Evolutionary conservation across 1,140 invertebrate genomes (phyloP), one percentile per base, ranked within the genome.

Genomic region (Ptiloglossa arizonensis): DNA sequence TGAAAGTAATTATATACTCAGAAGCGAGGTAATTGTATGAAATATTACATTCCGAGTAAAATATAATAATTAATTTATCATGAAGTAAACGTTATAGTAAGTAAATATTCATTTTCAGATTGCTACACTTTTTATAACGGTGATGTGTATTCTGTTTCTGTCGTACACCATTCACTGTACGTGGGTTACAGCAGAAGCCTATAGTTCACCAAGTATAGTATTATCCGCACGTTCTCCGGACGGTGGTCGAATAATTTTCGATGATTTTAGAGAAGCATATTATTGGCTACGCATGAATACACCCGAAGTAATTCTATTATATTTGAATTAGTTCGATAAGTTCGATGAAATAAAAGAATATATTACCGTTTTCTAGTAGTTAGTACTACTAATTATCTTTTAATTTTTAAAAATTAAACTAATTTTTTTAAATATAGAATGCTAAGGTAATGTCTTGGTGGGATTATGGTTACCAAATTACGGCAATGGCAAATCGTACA

Each of bases 401-500:
- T n/a, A n/a, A n/a, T n/a, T n/a, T n/a, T n/a, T 6, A 38, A 67
- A 69, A 72, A n/a, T n/a, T n/a, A 63, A 69, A 38, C 22, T 77
- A 22, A n/a, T 59, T 63, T 87, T 63, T 85, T 72, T 85, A 48
- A 77, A 72, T 89, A 88, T 62, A 97, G 96, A 96, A 99, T 93
- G 96, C 98, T 5, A 97, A 97, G 93, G 96, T 99, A 50, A 99
- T 99, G 98, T 99, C 98, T 2, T 99, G 98, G 98, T 99, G 98
- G 98, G 98, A 99, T 95, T 99, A 99, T 93, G 98, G 98, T 8
- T 99, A 99, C 93, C 98, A 99, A 93, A 99, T 99, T 93, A 99
- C 98, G 27, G 98, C 98, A 17, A 99, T 99, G 98, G 98, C 98
- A 5, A 99, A 99, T 94, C 94, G 98, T 56, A 99, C 98, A 5